Base-by-base conservation (phyloP, 2,113 vertebrate species). In the Guaruba guarouba region DNA sequence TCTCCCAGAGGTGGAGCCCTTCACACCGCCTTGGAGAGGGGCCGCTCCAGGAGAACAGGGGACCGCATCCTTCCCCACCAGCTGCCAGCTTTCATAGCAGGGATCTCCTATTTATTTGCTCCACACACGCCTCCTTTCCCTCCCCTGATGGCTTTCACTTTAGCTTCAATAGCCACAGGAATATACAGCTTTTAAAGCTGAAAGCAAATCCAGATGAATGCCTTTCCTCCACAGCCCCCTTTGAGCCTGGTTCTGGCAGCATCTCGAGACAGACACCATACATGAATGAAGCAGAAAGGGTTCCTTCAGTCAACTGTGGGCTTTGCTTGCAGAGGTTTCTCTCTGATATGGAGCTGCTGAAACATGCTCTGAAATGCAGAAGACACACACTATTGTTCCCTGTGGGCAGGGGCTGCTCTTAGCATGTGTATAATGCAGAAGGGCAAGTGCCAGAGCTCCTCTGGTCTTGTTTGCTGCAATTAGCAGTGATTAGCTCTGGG, bases 401-500 rank as follows among this genome's bases (percentile, higher is more conserved):
- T 4, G 51, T n/a, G 91, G 95, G 70, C 82, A 33, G 80, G 55
- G 28, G 41, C 92, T 85, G 94, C 87, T 9, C 13, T 64, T 74
- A 81, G 95, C 92, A 29, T 75, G 91, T 75, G 83, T 82, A 51
- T 94, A 78, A 92, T 90, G 95, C 88, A 95, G 69, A 69, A 93
- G 93, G 92, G 93, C 94, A 90, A 93, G 81, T 82, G 77, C 95
- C 90, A 92, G 86, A 83, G 87, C 92, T 90, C 82, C 82, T 94
- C 93, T 87, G 77, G 68, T 73, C 93, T 91, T 44, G 7, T 93
- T 92, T 79, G 90, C 88, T 18, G 83, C 95, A 93, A 96, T 97
- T 95, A 96, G 94, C 86, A 61, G 89, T 88, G 88, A 97, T 94
- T 85, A 86, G 91, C 84, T 95, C 82, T 75, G 96, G 92, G 96